Percentiles rank a stretch among this genome's conserved stretches.
Conservation (phyloP, 2,888 invertebrate genomes). For the Dicranocentrus wangi region DNA sequence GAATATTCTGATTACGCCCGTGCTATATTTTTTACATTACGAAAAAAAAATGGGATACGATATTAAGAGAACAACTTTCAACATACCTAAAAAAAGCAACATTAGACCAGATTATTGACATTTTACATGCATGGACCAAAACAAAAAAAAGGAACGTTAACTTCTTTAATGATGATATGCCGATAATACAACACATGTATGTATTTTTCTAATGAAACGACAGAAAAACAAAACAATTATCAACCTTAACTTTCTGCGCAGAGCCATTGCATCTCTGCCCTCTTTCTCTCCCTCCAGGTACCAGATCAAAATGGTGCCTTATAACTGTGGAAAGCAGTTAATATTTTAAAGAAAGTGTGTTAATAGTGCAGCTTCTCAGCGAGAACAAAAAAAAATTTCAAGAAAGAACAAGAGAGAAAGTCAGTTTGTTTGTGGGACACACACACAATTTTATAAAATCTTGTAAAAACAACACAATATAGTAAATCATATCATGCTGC, state of each 20-base stretch:
- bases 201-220: slow-evolving; percentile 50
- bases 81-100: slow-evolving; percentile 20
- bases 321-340: not conserved
- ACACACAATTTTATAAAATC: too few species aligned
- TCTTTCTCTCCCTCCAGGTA: slow-evolving; percentile 45
- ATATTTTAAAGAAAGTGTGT: not conserved
- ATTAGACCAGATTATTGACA: slow-evolving; percentile 50
- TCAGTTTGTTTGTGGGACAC: not conserved
- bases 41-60: too few species aligned
- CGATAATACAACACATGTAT: slow-evolving; percentile 35
- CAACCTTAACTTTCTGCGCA: slow-evolving; percentile 7
- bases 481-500: too few species aligned
- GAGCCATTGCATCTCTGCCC: slow-evolving; percentile 29
- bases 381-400: too few species aligned
- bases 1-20: too few species aligned
- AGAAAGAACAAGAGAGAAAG: not conserved
- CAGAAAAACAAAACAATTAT: not conserved
- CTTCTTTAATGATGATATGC: slow-evolving; percentile 44
- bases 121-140: slow-evolving; percentile 60
- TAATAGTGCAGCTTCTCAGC: not conserved
- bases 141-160: slow-evolving; percentile 36
- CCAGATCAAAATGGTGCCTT: slow-evolving; percentile 63
- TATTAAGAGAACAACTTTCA: slow-evolving; percentile 30
- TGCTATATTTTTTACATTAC: too few species aligned
- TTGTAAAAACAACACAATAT: too few species aligned